Evolutionary conservation across 2,113 vertebrate species (phyloP).

Genomic region (Brachionichthys hirsutus): DNA sequence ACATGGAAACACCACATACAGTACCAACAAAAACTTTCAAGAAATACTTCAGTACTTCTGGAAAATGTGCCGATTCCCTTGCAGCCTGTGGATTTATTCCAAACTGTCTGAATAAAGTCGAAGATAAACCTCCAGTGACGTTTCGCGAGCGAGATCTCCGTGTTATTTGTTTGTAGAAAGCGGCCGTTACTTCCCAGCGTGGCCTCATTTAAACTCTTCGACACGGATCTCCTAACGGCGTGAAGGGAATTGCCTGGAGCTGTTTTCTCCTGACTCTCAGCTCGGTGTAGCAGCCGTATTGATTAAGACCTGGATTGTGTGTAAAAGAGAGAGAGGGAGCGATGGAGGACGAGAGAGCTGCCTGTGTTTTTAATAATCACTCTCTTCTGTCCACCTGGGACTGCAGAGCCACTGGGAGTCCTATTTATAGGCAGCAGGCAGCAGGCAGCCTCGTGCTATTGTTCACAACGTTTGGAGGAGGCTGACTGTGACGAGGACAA

Average conservation of each 20-base stretch:
- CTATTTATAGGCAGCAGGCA: constrained; percentile 65
- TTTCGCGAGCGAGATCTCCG: neutral
- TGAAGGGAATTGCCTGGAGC: constrained; percentile 10
- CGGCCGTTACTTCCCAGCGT: neutral
- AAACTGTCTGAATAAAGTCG: constrained; percentile 10
- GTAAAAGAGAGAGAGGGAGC: constrained; percentile 34
- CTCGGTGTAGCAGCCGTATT: constrained; percentile 14
- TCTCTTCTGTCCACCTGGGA: constrained; percentile 60
- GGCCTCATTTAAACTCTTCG: constrained; percentile 19
- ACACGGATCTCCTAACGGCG: constrained; percentile 3
- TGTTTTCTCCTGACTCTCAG: constrained; percentile 4
- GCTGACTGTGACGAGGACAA: constrained; percentile 1
- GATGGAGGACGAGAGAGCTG: constrained; percentile 45
- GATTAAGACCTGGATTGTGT: constrained; percentile 50
- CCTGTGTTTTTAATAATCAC: constrained; percentile 74
- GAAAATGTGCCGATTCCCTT: neutral
- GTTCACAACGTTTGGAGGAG: constrained; percentile 38
- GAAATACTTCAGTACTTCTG: too few relatives aligned
- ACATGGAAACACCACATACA: neutral
- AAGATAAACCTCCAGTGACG: neutral
- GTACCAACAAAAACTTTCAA: too few relatives aligned
- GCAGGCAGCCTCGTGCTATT: constrained; percentile 49
- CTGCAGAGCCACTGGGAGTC: constrained; percentile 34
- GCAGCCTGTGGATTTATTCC: neutral
- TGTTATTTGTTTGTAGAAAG: neutral